Percentiles rank a stretch among this genome's conserved stretches.
phyloP scores from a whole-genome alignment of 1,140 invertebrate genomes.

The Saccostrea echinata region DNA sequence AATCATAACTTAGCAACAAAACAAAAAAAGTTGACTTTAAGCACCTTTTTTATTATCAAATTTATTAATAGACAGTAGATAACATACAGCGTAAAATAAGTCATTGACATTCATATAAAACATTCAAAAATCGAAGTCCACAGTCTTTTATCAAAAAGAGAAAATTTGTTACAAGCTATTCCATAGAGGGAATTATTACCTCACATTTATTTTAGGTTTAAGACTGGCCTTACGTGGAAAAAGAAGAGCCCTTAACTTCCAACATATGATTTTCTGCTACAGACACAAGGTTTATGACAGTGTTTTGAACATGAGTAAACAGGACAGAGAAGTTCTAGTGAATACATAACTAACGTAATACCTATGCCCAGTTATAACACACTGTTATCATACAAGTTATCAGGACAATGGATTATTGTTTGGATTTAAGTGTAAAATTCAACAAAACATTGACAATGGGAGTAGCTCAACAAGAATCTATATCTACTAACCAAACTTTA shows the following conservation, averaged over 20 bases:
- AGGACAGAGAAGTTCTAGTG: too few species aligned
- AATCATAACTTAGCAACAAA: too few species aligned
- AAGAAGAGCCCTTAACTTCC: background rate
- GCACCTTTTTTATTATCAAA: conserved; percentile 35
- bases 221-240: background rate
- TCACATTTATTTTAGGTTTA: background rate
- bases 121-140: background rate
- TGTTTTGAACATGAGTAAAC: too few species aligned
- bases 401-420: conserved; percentile 1
- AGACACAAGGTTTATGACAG: background rate
- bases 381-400: conserved; percentile 14
- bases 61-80: conserved; percentile 34
- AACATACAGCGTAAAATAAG: conserved; percentile 30
- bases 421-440: background rate
- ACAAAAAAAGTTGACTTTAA: background rate
- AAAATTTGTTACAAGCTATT: background rate
- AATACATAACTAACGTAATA: background rate
- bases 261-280: background rate
- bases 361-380: conserved; percentile 24
- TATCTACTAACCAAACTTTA: background rate
- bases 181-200: background rate
- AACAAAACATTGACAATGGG: background rate
- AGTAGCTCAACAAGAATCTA: background rate
- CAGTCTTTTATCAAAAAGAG: background rate
- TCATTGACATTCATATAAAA: conserved; percentile 29